Base-by-base conservation (phyloP, 2,797 vertebrate species). In the Melanotaenia nigrans region DNA sequence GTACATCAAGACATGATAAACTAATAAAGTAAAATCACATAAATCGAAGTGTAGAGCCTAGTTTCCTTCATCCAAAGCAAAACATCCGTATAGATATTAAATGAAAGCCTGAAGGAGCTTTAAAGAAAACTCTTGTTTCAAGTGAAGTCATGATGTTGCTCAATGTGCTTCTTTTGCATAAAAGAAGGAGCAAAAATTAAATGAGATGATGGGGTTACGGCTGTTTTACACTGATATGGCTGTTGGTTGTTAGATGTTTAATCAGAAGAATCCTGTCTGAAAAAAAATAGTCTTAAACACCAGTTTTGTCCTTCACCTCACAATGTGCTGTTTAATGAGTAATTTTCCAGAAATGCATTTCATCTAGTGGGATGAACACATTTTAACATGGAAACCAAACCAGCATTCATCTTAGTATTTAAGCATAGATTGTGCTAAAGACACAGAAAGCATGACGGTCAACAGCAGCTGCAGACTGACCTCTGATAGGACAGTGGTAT, bases 401-500 rank as follows among this genome's bases (percentile, higher is more conserved):
- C 20, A 28, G 22, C 7, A 16, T 20, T 13, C 12, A 38, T 74
- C 24, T 60, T 56, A 55, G 58, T 54, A 53, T 49, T 47, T 49
- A n/a, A 49, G 18, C 18, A 6, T 47, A n/a, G 45, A 47, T n/a
- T 20, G 45, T 8, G 5, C 25, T 35, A 58, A 25, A 28, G 45
- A 24, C 35, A 40, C 13, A 20, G 18, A 35, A 70, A 40, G 45
- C 24, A 28, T 24, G 18, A 20, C 3, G 3, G 4, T 47, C 24
- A 18, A 9, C 0, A 67, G 33, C 55, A 7, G 57, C 62, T 57
- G 35, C 59, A 78, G 32, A 91, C 92, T 84, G 71, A 96, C 95
- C 94, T 96, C 94, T 65, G 93, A 92, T 60, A 96, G 89, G 77
- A 96, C 92, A 18, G 94, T 96, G 83, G 85, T 96, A 79, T 96